Conservation (phyloP, 2,113 vertebrate genomes). For the Urocitellus parryii region DNA sequence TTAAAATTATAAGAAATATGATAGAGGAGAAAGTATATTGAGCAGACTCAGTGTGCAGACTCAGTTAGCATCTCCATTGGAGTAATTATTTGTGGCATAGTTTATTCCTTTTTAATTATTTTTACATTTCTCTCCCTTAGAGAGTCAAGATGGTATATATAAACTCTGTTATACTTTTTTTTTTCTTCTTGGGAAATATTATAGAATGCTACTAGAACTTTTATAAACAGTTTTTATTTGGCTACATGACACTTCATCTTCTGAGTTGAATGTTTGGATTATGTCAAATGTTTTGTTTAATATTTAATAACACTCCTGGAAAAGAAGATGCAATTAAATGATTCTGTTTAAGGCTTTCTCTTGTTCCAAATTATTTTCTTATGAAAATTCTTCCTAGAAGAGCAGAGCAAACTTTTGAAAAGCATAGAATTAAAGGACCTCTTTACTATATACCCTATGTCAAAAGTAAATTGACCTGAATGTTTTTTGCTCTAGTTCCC, state of each 20-base stretch:
- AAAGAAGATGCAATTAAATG: background rate
- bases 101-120: background rate
- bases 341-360: background rate
- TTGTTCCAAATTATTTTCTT: constrained; percentile 13
- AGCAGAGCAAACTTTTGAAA: background rate
- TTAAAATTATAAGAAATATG: background rate
- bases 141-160: background rate
- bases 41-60: background rate
- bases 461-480: background rate
- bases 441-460: background rate
- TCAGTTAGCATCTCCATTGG: background rate
- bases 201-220: background rate
- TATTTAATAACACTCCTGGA: background rate
- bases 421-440: background rate
- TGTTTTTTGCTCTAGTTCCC: background rate
- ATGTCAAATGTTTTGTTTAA: background rate
- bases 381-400: background rate
- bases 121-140: constrained; percentile 2
- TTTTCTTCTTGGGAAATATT: background rate
- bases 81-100: background rate
- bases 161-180: background rate
- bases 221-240: background rate
- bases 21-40: background rate
- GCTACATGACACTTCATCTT: background rate
- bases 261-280: background rate